Conservation (phyloP, 2,797 vertebrate genomes). For the Denticeps clupeoides region DNA sequence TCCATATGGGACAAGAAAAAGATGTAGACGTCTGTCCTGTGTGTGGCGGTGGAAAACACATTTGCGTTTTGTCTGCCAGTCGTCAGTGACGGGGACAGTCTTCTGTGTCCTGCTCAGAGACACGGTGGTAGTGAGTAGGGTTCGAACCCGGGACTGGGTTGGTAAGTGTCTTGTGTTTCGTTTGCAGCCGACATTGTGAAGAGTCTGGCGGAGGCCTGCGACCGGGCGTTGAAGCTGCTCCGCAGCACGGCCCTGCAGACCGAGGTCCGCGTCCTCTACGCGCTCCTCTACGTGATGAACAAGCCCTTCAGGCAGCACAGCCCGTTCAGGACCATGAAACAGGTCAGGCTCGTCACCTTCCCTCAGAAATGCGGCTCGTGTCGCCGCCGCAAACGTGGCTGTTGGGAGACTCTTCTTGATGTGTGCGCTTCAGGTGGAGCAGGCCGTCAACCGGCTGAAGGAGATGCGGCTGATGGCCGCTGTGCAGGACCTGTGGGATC, state of each 20-base stretch:
- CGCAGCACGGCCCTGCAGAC: slow-evolving; percentile 52
- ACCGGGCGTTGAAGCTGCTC: slow-evolving; percentile 40
- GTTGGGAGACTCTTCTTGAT: background rate
- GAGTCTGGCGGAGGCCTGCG: slow-evolving; percentile 41
- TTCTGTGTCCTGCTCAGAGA: no score
- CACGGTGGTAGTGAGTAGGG: no score
- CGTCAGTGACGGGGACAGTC: no score
- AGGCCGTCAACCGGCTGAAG: slow-evolving; percentile 58
- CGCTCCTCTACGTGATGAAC: slow-evolving; percentile 63
- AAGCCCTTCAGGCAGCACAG: slow-evolving; percentile 64
- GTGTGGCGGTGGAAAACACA: no score
- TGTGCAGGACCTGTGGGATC: slow-evolving; percentile 42
- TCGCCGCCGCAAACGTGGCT: no score
- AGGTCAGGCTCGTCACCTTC: slow-evolving; percentile 57
- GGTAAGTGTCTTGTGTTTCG: background rate
- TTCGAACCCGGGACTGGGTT: slow-evolving; percentile 18
- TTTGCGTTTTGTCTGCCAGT: no score
- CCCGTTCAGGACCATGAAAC: slow-evolving; percentile 65
- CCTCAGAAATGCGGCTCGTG: no score
- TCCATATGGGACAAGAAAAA: no score
- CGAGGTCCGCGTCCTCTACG: slow-evolving; percentile 65
- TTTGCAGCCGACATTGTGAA: slow-evolving; percentile 47
- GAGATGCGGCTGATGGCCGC: slow-evolving; percentile 52
- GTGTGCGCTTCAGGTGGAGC: slow-evolving; percentile 30
- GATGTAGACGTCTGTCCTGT: no score